Conservation (phyloP, 2,888 invertebrate species). For the Eurytoma adleriae region DNA sequence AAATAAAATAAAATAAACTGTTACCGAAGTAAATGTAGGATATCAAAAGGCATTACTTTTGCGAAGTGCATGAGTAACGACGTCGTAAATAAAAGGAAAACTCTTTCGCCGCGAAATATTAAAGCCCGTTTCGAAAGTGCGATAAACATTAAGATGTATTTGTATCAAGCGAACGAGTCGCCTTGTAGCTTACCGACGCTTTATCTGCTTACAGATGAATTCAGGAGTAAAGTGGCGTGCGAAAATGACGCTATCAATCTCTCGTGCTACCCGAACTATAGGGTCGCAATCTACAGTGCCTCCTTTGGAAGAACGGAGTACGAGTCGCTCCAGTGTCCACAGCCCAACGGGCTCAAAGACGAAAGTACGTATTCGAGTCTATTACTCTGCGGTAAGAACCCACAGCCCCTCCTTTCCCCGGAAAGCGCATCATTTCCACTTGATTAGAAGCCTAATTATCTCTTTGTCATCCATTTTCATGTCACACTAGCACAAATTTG, state of each 20-base stretch:
- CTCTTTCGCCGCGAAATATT: background rate
- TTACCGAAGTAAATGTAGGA: too few species aligned
- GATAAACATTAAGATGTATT: slow-evolving; percentile 14
- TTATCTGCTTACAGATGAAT: slow-evolving; percentile 85
- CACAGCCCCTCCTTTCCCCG: too few species aligned
- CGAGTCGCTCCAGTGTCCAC: slow-evolving; percentile 91
- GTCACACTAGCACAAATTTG: too few species aligned
- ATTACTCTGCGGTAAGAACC: slow-evolving; percentile 10
- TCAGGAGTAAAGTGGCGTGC: slow-evolving; percentile 95
- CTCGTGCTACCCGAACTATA: slow-evolving; percentile 90
- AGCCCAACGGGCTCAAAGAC: slow-evolving; percentile 90
- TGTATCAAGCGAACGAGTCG: background rate
- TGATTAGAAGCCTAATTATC: too few species aligned
- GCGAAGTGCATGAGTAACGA: too few species aligned
- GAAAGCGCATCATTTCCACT: too few species aligned
- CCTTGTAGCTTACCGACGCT: slow-evolving; percentile 14
- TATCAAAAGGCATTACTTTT: too few species aligned
- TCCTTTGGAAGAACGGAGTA: slow-evolving; percentile 93
- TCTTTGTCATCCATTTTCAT: too few species aligned
- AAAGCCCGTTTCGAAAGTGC: background rate
- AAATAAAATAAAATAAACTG: too few species aligned
- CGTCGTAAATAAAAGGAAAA: background rate
- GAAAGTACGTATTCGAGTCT: slow-evolving; percentile 84
- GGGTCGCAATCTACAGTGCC: slow-evolving; percentile 95
- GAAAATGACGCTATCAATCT: slow-evolving; percentile 93